phyloP scores from a whole-genome alignment of 2,888 invertebrate genomes.

The Himalopsyche tibetana region DNA sequence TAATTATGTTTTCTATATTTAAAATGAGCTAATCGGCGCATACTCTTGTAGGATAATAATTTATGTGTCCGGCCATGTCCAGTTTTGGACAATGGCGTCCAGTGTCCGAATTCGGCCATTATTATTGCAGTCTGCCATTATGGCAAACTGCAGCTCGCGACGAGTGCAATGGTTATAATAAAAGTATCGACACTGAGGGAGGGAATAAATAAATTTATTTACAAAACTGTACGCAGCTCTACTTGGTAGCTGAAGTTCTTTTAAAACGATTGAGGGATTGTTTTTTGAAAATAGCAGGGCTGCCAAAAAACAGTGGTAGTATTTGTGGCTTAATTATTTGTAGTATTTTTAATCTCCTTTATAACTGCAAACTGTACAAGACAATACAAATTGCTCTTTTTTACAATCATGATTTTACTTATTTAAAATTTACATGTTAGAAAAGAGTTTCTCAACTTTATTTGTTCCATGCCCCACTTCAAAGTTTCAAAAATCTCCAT shows the following conservation, averaged over 20 bases:
- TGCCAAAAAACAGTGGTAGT: not conserved
- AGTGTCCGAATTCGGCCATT: conserved; percentile 43
- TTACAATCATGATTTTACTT: too few species aligned
- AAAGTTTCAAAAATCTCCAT: too few species aligned
- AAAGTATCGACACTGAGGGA: not conserved
- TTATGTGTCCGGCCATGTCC: conserved; percentile 62
- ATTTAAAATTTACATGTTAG: too few species aligned
- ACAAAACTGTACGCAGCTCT: not conserved
- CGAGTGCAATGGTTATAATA: not conserved
- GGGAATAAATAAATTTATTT: conserved; percentile 14
- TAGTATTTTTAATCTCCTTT: too few species aligned
- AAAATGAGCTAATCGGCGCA: conserved; percentile 17
- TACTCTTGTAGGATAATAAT: conserved; percentile 48
- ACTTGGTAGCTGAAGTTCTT: not conserved
- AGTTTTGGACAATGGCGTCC: conserved; percentile 57
- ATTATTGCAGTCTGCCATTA: conserved; percentile 34
- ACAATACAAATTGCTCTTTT: too few species aligned
- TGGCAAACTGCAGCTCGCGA: conserved; percentile 2
- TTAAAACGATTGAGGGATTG: not conserved
- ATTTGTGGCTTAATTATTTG: too few species aligned
- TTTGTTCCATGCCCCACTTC: too few species aligned
- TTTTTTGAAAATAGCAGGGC: not conserved
- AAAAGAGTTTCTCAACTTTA: too few species aligned
- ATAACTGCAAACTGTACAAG: too few species aligned
- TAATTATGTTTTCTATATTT: not conserved